Evolutionary conservation across 2,797 vertebrate species (phyloP).

Genomic region (Gambelia wislizenii): DNA sequence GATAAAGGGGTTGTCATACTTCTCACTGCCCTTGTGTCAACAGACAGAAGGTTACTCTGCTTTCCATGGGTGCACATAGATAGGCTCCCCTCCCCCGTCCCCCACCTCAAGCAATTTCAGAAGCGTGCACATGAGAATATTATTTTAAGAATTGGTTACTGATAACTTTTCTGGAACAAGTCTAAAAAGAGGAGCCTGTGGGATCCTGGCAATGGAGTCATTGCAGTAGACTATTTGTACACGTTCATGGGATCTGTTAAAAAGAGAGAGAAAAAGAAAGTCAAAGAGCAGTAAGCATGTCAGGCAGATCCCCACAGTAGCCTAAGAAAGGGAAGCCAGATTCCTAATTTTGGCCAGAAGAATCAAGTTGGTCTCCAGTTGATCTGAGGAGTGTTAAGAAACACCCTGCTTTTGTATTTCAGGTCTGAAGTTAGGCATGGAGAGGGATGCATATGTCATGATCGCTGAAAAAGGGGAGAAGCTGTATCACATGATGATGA

Average conservation of each 20-base stretch:
- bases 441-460: slow-evolving; percentile 97
- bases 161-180: too few species aligned
- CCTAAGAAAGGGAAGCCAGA: background rate
- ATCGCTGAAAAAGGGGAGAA: slow-evolving; percentile 98
- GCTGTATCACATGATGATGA: slow-evolving; percentile 99
- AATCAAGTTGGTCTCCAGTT: slow-evolving; percentile 17
- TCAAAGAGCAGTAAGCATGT: background rate
- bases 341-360: background rate
- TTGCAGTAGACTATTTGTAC: background rate
- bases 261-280: background rate
- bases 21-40: too few species aligned
- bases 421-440: slow-evolving; percentile 99
- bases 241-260: background rate
- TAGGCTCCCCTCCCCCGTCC: too few species aligned
- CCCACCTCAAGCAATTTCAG: too few species aligned
- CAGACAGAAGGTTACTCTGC: too few species aligned
- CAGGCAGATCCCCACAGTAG: background rate
- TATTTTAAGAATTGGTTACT: too few species aligned
- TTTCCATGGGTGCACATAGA: too few species aligned
- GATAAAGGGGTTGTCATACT: background rate
- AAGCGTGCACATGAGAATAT: too few species aligned
- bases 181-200: background rate
- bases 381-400: slow-evolving; percentile 31
- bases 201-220: background rate
- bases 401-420: slow-evolving; percentile 17